Base-by-base conservation (phyloP, 2,797 vertebrate species). In the Lateolabrax maculatus region DNA sequence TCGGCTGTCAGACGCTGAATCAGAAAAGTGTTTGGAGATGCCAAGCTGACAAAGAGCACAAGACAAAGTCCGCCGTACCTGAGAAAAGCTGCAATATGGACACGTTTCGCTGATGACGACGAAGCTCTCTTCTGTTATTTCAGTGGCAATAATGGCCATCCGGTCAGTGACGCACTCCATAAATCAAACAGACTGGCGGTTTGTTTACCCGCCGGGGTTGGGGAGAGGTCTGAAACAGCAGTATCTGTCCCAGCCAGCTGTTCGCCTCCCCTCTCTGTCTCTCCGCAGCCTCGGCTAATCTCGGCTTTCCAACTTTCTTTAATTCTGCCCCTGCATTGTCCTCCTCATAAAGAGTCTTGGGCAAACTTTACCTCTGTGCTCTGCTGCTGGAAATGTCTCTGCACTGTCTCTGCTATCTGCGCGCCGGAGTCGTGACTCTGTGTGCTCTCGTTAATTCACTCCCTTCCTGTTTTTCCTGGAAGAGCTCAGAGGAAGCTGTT, bases 181-280 rank as follows among this genome's bases (percentile, higher is more conserved):
- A 95, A 96, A 95, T 95, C 95, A 95, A 92, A 82, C 81, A 57
- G 91, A 83, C 88, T 88, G 84, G 75, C 62, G 87, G 91, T 92
- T 93, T 95, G 94, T 96, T 95, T 95, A 94, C 91, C 89, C 91
- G 80, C 66, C 60, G 75, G 83, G 91, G 90, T 87, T 89, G 87
- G 71, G 71, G 80, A 71, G 90, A 89, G 90, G 90, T 86, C 93
- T 92, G 91, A 92, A 91, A 75, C 92, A 87, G 91, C 93, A 90
- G 91, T 96, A 96, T 96, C 95, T 95, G 80, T 88, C 81, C 81
- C 70, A 31, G 84, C 88, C 95, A 96, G 95, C 93, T 95, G 95
- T 91, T 93, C 92, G 0, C 88, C 27, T 25, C 72, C 56, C 55
- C 66, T 76, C 68, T 56, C 68, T 34, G 63, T 75, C 78, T 72